phyloP scores from a whole-genome alignment of 2,888 invertebrate species.

The Drosophila maculinotata region DNA sequence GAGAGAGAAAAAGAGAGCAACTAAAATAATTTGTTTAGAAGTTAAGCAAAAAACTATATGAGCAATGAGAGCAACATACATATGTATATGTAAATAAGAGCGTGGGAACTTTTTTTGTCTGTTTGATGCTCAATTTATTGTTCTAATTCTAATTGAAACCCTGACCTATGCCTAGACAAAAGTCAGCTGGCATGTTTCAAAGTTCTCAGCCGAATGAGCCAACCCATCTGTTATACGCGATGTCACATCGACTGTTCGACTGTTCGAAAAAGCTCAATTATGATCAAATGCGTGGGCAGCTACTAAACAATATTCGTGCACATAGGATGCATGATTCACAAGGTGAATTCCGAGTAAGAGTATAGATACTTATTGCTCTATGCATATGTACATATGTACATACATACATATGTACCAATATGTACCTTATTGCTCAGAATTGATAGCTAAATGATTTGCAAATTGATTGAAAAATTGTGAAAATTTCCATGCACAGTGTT shows the following conservation, averaged over 20 bases:
- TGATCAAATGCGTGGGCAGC: slow-evolving; percentile 18
- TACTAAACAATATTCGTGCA: background rate
- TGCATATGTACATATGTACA: background rate
- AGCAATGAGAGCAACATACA: too few species aligned
- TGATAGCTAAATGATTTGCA: slow-evolving; percentile 10
- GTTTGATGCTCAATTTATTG: slow-evolving; percentile 13
- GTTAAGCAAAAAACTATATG: too few species aligned
- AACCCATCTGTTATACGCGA: slow-evolving; percentile 8
- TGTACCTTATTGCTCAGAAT: background rate
- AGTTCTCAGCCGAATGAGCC: slow-evolving; percentile 1
- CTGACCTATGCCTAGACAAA: slow-evolving; percentile 69
- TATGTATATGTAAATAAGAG: slow-evolving; percentile 17
- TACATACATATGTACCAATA: slow-evolving; percentile 12
- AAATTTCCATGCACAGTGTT: background rate
- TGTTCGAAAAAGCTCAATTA: slow-evolving; percentile 35
- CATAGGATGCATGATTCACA: slow-evolving; percentile 30
- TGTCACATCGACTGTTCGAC: slow-evolving; percentile 13
- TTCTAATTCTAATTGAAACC: slow-evolving; percentile 66
- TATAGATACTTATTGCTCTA: slow-evolving; percentile 8
- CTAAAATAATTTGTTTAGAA: background rate
- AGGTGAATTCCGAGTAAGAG: slow-evolving; percentile 1
- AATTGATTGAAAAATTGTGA: background rate
- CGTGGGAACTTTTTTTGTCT: too few species aligned
- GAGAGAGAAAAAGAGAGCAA: background rate
- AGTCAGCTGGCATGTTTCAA: slow-evolving; percentile 21